Evolutionary conservation across 2,113 vertebrate species (phyloP).

Genomic region (Theropithecus gelada): DNA sequence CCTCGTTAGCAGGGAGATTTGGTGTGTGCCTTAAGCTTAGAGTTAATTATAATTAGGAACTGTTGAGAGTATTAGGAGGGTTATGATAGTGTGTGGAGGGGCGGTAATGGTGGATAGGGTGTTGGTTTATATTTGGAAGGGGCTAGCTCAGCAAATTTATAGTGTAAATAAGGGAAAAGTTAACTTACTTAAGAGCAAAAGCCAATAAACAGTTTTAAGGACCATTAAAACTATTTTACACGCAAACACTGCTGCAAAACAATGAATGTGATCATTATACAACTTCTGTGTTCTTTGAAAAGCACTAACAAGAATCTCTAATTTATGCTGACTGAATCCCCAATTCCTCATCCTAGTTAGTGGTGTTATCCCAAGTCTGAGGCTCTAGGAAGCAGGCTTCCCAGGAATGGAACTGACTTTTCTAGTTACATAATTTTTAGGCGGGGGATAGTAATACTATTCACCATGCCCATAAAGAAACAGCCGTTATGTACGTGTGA

Average conservation of each 20-base stretch:
- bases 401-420: background rate
- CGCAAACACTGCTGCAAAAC: conserved; percentile 55
- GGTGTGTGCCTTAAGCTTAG: background rate
- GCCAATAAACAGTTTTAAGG: conserved; percentile 55
- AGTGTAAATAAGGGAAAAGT: conserved; percentile 60
- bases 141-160: conserved; percentile 41
- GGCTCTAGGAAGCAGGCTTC: background rate
- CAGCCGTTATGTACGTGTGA: background rate
- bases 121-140: conserved; percentile 16
- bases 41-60: conserved; percentile 46
- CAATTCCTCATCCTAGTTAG: background rate
- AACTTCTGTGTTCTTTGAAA: background rate
- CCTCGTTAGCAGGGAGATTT: conserved; percentile 16
- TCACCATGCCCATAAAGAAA: background rate
- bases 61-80: background rate
- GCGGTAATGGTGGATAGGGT: background rate
- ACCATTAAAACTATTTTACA: conserved; percentile 59
- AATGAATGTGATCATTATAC: conserved; percentile 26
- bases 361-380: background rate
- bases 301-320: background rate
- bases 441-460: background rate
- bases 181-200: conserved; percentile 65
- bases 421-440: background rate
- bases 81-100: background rate
- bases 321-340: background rate